Percentiles rank a stretch among this genome's conserved stretches.
phyloP scores from a whole-genome alignment of 2,113 vertebrate species.

The Talpa occidentalis region DNA sequence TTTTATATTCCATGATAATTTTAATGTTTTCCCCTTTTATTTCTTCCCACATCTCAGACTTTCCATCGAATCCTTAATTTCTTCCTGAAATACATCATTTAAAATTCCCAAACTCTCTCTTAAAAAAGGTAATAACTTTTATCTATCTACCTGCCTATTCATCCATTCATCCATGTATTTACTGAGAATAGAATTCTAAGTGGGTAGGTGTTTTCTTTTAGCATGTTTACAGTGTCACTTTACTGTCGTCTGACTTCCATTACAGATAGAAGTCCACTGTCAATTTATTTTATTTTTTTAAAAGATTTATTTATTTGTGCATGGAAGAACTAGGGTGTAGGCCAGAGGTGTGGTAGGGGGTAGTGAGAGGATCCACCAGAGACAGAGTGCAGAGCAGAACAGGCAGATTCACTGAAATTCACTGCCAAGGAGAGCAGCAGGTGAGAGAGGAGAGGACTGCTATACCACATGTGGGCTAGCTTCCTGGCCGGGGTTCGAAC shows the following conservation, averaged over 20 bases:
- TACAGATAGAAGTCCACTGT: slow-evolving; percentile 23
- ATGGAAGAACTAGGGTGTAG: too few species aligned
- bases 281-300: background rate
- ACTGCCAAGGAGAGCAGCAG: too few species aligned
- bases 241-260: background rate
- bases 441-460: too few species aligned
- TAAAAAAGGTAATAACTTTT: slow-evolving; percentile 4
- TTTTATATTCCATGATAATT: background rate
- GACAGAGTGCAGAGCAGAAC: too few species aligned
- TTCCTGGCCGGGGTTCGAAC: too few species aligned
- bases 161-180: background rate
- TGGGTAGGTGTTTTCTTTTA: slow-evolving; percentile 20
- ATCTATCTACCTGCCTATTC: too few species aligned
- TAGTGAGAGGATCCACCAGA: too few species aligned
- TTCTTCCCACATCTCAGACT: background rate
- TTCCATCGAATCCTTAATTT: slow-evolving; percentile 42
- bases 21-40: background rate
- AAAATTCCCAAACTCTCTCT: background rate
- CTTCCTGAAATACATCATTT: background rate
- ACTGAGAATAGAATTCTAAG: background rate
- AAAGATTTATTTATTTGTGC: background rate
- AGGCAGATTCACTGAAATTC: too few species aligned
- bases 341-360: too few species aligned
- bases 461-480: too few species aligned
- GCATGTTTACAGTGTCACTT: background rate